phyloP scores from a whole-genome alignment of 2,113 vertebrate species.

The Halichoeres trimaculatus region DNA sequence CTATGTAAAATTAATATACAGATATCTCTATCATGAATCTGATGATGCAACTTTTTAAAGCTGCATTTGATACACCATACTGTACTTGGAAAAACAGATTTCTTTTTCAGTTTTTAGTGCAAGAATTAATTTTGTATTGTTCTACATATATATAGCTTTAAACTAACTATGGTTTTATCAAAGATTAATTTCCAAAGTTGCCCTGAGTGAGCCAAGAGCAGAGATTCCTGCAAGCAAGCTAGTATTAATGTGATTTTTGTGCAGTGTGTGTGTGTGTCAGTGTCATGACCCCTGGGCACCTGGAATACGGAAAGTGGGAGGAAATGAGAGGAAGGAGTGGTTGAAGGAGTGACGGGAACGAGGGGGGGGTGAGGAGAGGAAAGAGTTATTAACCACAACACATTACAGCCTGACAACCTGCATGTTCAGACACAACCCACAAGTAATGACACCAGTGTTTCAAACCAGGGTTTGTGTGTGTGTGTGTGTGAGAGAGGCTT shows the following conservation, averaged over 20 bases:
- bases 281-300: constrained; percentile 41
- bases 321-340: neutral
- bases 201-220: constrained; percentile 17
- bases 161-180: constrained; percentile 24
- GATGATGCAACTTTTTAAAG: neutral
- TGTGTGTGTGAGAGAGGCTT: constrained; percentile 36
- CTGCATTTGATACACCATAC: neutral
- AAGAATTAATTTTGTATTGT: constrained; percentile 1
- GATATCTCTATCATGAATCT: neutral
- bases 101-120: neutral
- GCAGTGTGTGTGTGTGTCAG: neutral
- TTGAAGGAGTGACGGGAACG: constrained; percentile 16
- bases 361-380: constrained; percentile 29
- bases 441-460: constrained; percentile 35
- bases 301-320: constrained; percentile 43
- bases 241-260: constrained; percentile 11
- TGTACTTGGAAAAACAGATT: neutral
- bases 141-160: neutral
- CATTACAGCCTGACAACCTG: constrained; percentile 61
- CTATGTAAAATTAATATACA: no score
- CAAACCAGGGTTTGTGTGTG: constrained; percentile 16
- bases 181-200: constrained; percentile 9
- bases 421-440: constrained; percentile 69
- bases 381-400: constrained; percentile 70
- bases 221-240: neutral